Base-by-base conservation (phyloP, 1,140 invertebrate species). In the Drosophila setifemur region DNA sequence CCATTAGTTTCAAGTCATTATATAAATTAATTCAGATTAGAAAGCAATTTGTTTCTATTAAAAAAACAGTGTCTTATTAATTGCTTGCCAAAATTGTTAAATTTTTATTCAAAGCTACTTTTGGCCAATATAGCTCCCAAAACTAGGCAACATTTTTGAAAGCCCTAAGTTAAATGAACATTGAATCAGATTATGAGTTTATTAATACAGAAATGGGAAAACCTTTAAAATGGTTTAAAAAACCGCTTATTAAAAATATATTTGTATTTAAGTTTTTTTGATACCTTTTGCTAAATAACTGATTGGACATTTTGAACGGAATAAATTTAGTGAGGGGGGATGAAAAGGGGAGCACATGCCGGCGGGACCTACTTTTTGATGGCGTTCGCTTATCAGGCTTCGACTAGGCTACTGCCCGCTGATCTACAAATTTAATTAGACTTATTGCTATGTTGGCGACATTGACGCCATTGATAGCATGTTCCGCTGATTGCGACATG, bases 401-500 rank as follows among this genome's bases (percentile, higher is more conserved):
- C 19, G 14, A 31, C 33, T 49, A 8, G 23, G 18, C 43, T 29
- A 23, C 52, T 50, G 37, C n/a, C 48, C 18, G 55, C 26, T 49
- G 66, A 82, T 73, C 77, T 69, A 50, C 43, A 85, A 61, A 74
- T 72, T 85, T 85, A 85, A 86, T 86, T 85, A 86, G 81, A 69
- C 78, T 71, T 81, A 81, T 85, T 85, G 81, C 81, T 81, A 85
- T 86, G 81, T 85, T 85, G 81, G 71, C 81, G 81, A 72, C 81
- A 81, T 81, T 85, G 71, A 69, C 48, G 73, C 43, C 66, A 70
- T 78, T 78, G 79, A 85, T 83, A 83, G 78, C 78, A 73, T 76
- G 54, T 26, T 66, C 29, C 43, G 61, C 73, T 86, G 81, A 85
- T 85, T 85, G 74, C 53, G 81, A 76, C 72, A 86, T 64, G 61